Conservation (phyloP, 2,797 vertebrate species). For the Saguinus oedipus region DNA sequence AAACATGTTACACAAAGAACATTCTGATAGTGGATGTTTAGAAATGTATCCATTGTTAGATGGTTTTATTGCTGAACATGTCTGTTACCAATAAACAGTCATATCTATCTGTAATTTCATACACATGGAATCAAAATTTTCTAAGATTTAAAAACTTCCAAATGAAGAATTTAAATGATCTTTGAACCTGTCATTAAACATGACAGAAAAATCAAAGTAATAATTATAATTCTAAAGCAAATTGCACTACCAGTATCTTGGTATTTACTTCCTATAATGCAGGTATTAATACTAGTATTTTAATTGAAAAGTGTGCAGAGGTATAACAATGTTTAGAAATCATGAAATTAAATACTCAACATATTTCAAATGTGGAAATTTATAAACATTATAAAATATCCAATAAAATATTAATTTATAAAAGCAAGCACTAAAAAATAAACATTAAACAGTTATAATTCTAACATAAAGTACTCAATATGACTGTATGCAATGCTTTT, state of each 20-base stretch:
- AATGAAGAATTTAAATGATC: background rate
- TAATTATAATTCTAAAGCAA: background rate
- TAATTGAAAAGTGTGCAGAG: background rate
- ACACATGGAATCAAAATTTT: background rate
- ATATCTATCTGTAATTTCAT: background rate
- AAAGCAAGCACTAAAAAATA: background rate
- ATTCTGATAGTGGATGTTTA: background rate
- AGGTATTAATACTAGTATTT: background rate
- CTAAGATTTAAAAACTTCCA: background rate
- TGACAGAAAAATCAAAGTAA: background rate
- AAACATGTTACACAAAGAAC: background rate
- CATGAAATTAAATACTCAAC: background rate
- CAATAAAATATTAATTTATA: constrained; percentile 4
- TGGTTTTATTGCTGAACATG: background rate
- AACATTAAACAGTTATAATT: background rate
- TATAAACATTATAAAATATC: background rate
- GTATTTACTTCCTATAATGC: background rate
- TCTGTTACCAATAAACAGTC: background rate
- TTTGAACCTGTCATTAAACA: background rate
- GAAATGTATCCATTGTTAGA: background rate
- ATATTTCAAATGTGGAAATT: background rate
- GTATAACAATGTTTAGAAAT: constrained; percentile 4
- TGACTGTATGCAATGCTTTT: background rate
- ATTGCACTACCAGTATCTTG: background rate
- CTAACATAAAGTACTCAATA: background rate